Conservation (phyloP, 2,888 invertebrate species). For the Pachydiplax longipennis region DNA sequence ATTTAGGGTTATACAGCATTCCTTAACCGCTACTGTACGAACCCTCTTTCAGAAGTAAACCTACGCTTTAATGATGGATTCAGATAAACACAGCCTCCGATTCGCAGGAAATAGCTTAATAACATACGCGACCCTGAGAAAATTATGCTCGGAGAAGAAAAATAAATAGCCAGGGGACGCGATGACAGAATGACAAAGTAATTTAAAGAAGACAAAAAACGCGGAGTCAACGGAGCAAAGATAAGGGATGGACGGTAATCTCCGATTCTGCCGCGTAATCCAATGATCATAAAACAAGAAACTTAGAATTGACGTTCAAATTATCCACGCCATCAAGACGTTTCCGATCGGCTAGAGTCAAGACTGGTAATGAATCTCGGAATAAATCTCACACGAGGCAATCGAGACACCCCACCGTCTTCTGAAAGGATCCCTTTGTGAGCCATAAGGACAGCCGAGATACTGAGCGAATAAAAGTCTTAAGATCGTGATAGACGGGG, state of each 20-base stretch:
- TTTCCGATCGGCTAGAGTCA: not conserved
- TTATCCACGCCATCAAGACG: slow-evolving; percentile 13
- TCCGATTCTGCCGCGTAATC: slow-evolving; percentile 5
- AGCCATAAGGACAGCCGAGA: not conserved
- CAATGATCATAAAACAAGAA: slow-evolving; percentile 13
- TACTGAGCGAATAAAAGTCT: not conserved
- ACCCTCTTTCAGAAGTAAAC: too few relatives aligned
- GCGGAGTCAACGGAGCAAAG: not conserved
- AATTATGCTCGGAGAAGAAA: not conserved
- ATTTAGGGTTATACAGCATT: too few relatives aligned
- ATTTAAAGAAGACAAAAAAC: not conserved
- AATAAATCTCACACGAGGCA: not conserved
- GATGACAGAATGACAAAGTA: not conserved
- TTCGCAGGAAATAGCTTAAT: not conserved
- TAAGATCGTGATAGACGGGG: not conserved
- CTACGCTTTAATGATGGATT: too few relatives aligned
- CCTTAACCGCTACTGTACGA: too few relatives aligned
- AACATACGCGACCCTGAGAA: not conserved
- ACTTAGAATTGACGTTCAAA: slow-evolving; percentile 7
- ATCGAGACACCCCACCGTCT: not conserved
- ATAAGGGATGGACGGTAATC: not conserved
- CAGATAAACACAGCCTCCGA: too few relatives aligned
- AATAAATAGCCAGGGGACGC: not conserved
- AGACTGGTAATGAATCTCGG: slow-evolving; percentile 1
- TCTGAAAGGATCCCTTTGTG: not conserved